Conservation (phyloP, 1,140 invertebrate genomes). For the Heliconius eleuchia region DNA sequence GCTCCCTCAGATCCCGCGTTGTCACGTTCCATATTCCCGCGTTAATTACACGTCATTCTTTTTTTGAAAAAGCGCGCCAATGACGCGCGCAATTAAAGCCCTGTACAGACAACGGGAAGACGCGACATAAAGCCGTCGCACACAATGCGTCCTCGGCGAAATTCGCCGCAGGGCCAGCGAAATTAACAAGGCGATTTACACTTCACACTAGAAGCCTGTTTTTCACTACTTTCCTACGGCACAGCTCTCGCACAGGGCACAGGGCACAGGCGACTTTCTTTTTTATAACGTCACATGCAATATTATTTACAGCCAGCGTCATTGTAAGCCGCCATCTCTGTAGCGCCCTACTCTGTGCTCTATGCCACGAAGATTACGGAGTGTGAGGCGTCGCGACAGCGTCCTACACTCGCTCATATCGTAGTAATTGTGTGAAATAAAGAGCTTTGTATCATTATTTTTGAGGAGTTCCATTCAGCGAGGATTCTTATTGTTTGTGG, state of each 20-base stretch:
- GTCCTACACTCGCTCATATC: slow-evolving; percentile 47
- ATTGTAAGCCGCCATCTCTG: slow-evolving; percentile 36
- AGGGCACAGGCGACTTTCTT: not conserved
- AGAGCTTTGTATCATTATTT: slow-evolving; percentile 76
- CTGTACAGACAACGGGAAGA: slow-evolving; percentile 80
- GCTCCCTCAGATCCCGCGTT: slow-evolving; percentile 76
- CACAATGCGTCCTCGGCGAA: slow-evolving; percentile 79
- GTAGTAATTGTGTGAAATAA: slow-evolving; percentile 77
- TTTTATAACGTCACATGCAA: slow-evolving; percentile 35
- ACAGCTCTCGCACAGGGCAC: slow-evolving; percentile 39
- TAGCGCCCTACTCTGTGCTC: slow-evolving; percentile 52
- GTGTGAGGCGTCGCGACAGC: slow-evolving; percentile 36
- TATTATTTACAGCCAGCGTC: slow-evolving; percentile 32
- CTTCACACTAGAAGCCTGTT: slow-evolving; percentile 77
- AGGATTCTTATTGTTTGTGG: slow-evolving; percentile 57
- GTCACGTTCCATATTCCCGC: slow-evolving; percentile 81
- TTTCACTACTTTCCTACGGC: slow-evolving; percentile 71
- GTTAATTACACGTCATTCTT: slow-evolving; percentile 81
- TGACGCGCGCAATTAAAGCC: slow-evolving; percentile 80
- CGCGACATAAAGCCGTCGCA: slow-evolving; percentile 78
- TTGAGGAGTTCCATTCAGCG: slow-evolving; percentile 52
- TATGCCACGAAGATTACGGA: slow-evolving; percentile 38
- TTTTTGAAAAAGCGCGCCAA: slow-evolving; percentile 79
- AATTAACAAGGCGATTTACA: slow-evolving; percentile 82
- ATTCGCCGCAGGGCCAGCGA: slow-evolving; percentile 78